These are phyloP conservation scores for Drosophila quinaria DNA, from an alignment of 2,888 invertebrate genomes.

Conservation along the genomic window DNA sequence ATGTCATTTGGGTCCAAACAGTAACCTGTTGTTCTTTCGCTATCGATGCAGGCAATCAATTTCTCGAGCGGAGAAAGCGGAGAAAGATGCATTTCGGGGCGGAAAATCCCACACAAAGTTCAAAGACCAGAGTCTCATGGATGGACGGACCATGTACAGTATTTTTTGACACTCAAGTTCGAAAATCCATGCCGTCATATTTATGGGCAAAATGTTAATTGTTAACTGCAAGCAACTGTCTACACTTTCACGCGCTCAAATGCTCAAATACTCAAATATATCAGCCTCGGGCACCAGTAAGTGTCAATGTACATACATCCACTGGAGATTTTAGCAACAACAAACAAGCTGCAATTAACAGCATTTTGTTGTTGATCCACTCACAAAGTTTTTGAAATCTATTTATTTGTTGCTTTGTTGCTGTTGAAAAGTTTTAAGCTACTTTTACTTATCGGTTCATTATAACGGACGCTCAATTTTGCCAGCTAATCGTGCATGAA, in stretches of 20 bases:
- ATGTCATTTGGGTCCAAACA: conserved; percentile 25
- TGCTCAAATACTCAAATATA: conserved; percentile 5
- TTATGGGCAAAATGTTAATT: conserved; percentile 76
- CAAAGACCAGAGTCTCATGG: conserved; percentile 45
- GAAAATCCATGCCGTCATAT: conserved; percentile 56
- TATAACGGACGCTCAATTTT: conserved; percentile 71
- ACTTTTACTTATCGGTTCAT: conserved; percentile 81
- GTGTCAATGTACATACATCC: conserved; percentile 65
- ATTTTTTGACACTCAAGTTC: conserved; percentile 50
- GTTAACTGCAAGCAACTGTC: conserved; percentile 54
- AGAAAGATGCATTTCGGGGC: conserved; percentile 42
- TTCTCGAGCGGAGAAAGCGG: conserved; percentile 1
- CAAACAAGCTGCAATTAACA: conserved; percentile 69
- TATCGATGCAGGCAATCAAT: conserved; percentile 30
- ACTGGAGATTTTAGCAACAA: conserved; percentile 43
- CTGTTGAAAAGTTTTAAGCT: conserved; percentile 72
- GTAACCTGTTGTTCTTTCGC: conserved; percentile 43
- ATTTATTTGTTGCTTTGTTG: conserved; percentile 7
- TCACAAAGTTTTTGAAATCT: conserved; percentile 21
- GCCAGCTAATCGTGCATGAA: conserved; percentile 79
- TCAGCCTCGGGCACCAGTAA: conserved; percentile 35
- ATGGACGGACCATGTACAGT: conserved; percentile 9
- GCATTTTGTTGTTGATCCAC: conserved; percentile 47
- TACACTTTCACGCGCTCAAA: conserved; percentile 63
- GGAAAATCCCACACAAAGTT: conserved; percentile 54